Evolutionary conservation across 2,888 invertebrate genomes (phyloP).

Genomic region (Smittia sp.): DNA sequence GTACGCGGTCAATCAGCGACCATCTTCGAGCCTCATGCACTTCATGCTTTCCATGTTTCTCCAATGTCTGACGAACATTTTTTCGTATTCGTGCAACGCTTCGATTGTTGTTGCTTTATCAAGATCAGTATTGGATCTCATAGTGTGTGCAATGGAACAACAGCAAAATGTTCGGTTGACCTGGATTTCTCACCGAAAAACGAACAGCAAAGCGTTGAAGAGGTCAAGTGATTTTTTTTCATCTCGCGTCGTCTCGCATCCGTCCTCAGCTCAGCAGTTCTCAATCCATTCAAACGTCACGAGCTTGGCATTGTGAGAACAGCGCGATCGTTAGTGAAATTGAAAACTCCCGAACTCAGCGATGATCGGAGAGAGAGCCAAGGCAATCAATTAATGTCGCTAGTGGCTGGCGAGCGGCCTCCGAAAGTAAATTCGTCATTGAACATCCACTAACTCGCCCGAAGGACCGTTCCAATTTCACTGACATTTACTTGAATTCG

Average conservation of each 20-base stretch:
- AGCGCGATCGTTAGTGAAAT: no score
- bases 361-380: neutral
- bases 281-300: neutral
- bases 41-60: slow-evolving; percentile 20
- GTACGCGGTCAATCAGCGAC: slow-evolving; percentile 27
- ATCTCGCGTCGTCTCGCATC: slow-evolving; percentile 4
- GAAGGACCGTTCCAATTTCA: slow-evolving; percentile 19
- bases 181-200: slow-evolving; percentile 21
- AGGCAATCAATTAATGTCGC: slow-evolving; percentile 19
- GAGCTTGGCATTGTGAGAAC: neutral
- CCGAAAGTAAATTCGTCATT: neutral
- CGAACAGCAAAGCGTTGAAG: slow-evolving; percentile 9
- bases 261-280: neutral
- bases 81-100: slow-evolving; percentile 8
- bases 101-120: slow-evolving; percentile 9
- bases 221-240: slow-evolving; percentile 22
- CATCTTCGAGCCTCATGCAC: neutral
- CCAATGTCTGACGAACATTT: neutral
- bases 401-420: neutral
- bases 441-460: neutral
- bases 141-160: slow-evolving; percentile 8
- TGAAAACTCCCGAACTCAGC: neutral
- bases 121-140: slow-evolving; percentile 19
- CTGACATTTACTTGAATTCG: neutral
- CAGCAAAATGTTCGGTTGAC: slow-evolving; percentile 24